Conservation (phyloP, 2,113 vertebrate species). For the Plecotus auritus region DNA sequence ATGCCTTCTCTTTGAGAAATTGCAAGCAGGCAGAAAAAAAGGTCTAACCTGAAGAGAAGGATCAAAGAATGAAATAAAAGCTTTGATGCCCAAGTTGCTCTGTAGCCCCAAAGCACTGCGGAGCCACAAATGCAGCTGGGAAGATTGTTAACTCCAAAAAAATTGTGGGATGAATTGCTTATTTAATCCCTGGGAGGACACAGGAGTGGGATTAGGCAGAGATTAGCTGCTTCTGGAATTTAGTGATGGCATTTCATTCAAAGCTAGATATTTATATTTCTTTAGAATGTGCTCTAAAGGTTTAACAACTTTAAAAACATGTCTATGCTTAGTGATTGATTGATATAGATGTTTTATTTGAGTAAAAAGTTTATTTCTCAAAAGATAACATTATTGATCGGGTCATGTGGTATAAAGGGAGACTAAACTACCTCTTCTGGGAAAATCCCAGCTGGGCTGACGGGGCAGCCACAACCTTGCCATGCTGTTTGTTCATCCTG, state of each 20-base stretch:
- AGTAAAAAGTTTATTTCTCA: conserved; percentile 33
- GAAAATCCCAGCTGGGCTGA: not conserved
- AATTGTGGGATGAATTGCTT: conserved; percentile 36
- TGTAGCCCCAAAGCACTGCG: conserved; percentile 24
- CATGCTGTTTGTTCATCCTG: not conserved
- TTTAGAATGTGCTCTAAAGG: not conserved
- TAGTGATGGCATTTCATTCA: conserved; percentile 35
- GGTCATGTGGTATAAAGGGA: not conserved
- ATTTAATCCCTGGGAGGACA: conserved; percentile 53
- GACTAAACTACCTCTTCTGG: not conserved
- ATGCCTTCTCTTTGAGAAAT: conserved; percentile 70
- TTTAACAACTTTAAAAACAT: not conserved
- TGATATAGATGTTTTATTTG: not conserved
- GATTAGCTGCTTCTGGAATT: conserved; percentile 47
- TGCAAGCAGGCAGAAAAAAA: conserved; percentile 69
- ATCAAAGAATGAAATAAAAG: conserved; percentile 69
- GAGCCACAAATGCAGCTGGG: conserved; percentile 13
- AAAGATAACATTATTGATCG: not conserved
- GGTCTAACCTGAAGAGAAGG: conserved; percentile 69
- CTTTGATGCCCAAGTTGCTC: conserved; percentile 68
- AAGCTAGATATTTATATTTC: conserved; percentile 43
- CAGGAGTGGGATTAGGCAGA: conserved; percentile 43
- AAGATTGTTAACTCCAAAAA: conserved; percentile 27
- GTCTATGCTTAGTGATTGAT: not conserved
- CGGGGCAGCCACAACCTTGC: not conserved